phyloP scores from a whole-genome alignment of 2,797 vertebrate genomes.

The Cuculus canorus region DNA sequence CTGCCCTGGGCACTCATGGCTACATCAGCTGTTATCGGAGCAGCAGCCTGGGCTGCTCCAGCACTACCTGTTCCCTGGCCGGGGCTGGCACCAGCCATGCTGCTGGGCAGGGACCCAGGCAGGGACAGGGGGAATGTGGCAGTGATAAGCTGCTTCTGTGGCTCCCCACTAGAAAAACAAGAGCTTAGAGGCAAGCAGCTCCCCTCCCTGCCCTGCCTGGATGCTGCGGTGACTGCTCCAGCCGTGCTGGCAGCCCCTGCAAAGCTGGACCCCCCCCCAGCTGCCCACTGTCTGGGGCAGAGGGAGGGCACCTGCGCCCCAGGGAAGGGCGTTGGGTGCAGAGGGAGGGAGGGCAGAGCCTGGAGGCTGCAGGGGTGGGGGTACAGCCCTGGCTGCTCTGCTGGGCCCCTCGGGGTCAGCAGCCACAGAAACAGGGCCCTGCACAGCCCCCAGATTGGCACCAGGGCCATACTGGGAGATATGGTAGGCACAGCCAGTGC shows the following conservation, averaged over 20 bases:
- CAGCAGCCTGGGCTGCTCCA: background rate
- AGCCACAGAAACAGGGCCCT: background rate
- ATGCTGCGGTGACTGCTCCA: background rate
- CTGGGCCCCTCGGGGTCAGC: background rate
- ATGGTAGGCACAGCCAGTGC: background rate
- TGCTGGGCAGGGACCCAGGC: background rate
- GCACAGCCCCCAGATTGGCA: background rate
- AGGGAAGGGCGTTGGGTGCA: background rate
- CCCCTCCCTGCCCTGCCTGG: background rate
- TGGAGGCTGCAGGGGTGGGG: background rate
- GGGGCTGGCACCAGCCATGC: background rate
- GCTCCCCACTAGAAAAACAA: background rate
- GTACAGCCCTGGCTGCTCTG: background rate
- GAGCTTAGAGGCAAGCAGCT: background rate
- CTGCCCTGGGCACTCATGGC: fast-evolving
- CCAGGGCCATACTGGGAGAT: background rate
- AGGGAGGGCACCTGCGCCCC: background rate
- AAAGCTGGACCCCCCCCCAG: fast-evolving
- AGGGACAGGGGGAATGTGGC: background rate
- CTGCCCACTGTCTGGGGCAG: background rate
- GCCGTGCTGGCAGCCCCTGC: fast-evolving
- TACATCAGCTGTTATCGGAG: fast-evolving
- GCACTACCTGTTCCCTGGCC: background rate
- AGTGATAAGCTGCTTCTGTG: background rate
- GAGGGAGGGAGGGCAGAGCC: background rate